A percentile compares a stretch with the other conserved stretches of the same genome.
These are phyloP conservation scores for Enteromius viviparus DNA, from an alignment of 2,797 vertebrate genomes.

Conservation along the genomic window DNA sequence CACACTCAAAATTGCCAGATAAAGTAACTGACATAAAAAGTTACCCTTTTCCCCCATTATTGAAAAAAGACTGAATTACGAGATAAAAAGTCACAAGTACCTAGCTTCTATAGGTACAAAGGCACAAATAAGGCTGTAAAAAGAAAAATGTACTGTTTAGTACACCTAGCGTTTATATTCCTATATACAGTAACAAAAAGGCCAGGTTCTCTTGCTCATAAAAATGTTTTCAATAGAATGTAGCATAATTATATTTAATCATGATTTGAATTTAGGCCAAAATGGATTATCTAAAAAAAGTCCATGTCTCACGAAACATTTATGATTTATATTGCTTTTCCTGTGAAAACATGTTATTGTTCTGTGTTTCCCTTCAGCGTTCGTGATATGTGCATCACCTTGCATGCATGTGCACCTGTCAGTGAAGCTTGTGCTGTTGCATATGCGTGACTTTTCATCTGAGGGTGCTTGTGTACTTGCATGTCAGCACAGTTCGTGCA, in stretches of 20 bases:
- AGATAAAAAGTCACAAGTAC: background rate
- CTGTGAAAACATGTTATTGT: background rate
- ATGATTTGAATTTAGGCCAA: background rate
- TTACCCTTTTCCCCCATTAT: background rate
- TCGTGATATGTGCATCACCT: slow-evolving; percentile 33
- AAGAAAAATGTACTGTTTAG: background rate
- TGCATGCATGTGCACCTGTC: slow-evolving; percentile 22
- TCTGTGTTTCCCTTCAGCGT: background rate
- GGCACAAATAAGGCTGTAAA: background rate
- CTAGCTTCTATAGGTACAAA: background rate
- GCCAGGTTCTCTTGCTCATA: background rate
- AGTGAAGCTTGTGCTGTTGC: slow-evolving; percentile 15
- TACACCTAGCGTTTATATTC: background rate
- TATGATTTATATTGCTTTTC: slow-evolving; percentile 17
- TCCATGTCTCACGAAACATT: background rate
- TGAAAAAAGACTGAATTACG: background rate
- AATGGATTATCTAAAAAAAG: background rate
- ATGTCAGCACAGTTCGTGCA: slow-evolving; percentile 44
- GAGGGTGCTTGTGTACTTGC: slow-evolving; percentile 31
- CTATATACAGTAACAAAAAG: background rate
- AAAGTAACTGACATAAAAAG: no score
- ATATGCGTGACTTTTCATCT: slow-evolving; percentile 52
- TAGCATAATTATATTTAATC: slow-evolving; percentile 19
- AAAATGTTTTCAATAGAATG: background rate
- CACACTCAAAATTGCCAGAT: no score